Base-by-base conservation (phyloP, 2,888 invertebrate species). In the Syritta pipiens region DNA sequence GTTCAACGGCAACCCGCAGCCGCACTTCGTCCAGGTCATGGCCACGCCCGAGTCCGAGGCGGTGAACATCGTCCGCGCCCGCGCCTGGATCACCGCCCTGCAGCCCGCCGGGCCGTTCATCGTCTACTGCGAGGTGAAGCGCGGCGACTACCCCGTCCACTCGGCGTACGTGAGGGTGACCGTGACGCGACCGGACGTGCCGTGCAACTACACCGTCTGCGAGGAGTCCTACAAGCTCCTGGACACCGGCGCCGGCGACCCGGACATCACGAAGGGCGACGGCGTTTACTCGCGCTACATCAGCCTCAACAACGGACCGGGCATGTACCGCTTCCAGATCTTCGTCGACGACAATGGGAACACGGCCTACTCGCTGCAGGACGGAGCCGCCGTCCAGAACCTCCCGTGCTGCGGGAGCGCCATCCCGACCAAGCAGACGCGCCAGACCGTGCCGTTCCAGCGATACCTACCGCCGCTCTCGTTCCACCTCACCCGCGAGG, bases 281-380 rank as follows among this genome's bases (percentile, higher is more conserved):
- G 93, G 93, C 0, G 89, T 93, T 7, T 93, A 93, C 84, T 91
- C 92, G 0, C 89, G 92, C 42, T 92, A 92, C 84, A 91, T 92
- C 82, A 90, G 89, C 75, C 90, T 91, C n/a, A 87, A 88, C 3
- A 86, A 86, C 17, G 87, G 88, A 46, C 86, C 89, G 1, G 91
- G 91, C 10, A 84, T 88, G 28, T 91, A 91, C 83, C 90, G 89
- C 3, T 90, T 91, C 81, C 89, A 90, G 83, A 88, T 90, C 6
- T 86, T 86, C 1, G 89, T 90, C 0, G 89, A 88, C 35, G 91
- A 91, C 84, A 91, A 91, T 84, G 90, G 90, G 26, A 91, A 90
- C 82, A 90, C 90, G 4, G 91, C 91, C 1, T 91, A 67, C 24
- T 37, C 75, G 0, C 12, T 71, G 6, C 62, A 55, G 5, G 76